These are phyloP conservation scores for Apolygus lucorum DNA, from an alignment of 1,140 invertebrate species.

Conservation along the genomic window DNA sequence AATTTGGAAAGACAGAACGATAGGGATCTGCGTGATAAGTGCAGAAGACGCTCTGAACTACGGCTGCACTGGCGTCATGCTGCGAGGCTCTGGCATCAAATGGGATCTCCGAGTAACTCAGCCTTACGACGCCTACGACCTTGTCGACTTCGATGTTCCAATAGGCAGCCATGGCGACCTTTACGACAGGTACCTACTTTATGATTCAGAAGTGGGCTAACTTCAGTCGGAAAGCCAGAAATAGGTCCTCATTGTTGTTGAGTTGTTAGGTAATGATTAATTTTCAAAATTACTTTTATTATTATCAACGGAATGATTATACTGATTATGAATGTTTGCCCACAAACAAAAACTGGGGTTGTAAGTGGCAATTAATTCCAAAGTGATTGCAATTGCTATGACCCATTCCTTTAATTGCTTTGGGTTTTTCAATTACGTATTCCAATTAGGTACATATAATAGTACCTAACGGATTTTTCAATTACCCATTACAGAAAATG, in stretches of 20 bases:
- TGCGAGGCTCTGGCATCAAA: conserved; percentile 91
- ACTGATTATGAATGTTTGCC: too few relatives aligned
- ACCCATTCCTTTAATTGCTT: too few relatives aligned
- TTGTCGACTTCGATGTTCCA: conserved; percentile 93
- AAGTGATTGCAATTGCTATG: too few relatives aligned
- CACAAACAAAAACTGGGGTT: too few relatives aligned
- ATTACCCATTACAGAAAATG: too few relatives aligned
- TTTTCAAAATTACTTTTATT: not conserved
- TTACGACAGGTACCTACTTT: conserved; percentile 68
- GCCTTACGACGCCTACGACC: conserved; percentile 92
- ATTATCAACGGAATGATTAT: not conserved
- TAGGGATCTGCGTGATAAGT: conserved; percentile 79
- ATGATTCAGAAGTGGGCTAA: not conserved
- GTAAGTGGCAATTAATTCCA: too few relatives aligned
- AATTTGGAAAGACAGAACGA: conserved; percentile 82
- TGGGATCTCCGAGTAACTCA: conserved; percentile 93
- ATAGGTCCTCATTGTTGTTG: not conserved
- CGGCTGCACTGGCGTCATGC: conserved; percentile 86
- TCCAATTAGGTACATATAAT: too few relatives aligned
- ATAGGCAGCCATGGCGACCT: conserved; percentile 91
- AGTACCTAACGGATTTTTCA: too few relatives aligned
- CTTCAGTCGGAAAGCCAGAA: not conserved
- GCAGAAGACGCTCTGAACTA: conserved; percentile 87
- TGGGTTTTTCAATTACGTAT: too few relatives aligned
- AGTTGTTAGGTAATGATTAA: not conserved